Conservation (phyloP, 2,888 invertebrate species). For the Galerucella nymphaeae region DNA sequence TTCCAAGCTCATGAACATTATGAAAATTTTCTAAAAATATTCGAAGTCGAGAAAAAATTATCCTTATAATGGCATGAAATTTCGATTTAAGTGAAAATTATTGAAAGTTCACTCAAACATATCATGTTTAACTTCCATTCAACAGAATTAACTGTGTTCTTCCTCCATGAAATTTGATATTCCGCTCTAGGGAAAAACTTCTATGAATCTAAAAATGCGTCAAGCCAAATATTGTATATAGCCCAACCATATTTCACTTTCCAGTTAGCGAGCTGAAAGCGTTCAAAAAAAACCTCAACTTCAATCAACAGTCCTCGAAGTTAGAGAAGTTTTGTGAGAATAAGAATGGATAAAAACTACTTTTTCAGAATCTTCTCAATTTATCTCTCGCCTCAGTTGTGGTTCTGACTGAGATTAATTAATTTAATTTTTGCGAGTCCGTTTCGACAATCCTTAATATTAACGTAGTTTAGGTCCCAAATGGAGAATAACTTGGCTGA, state of each 20-base stretch:
- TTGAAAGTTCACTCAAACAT: not conserved
- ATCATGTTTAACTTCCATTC: not conserved
- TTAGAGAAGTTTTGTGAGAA: conserved; percentile 28
- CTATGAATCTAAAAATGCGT: conserved; percentile 17
- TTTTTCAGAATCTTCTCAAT: conserved; percentile 41
- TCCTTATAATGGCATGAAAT: too few species aligned
- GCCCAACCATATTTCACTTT: conserved; percentile 30
- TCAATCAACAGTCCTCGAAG: conserved; percentile 33
- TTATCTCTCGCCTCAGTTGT: conserved; percentile 51
- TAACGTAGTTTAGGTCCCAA: conserved; percentile 19
- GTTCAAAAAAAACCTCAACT: conserved; percentile 32
- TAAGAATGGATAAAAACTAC: conserved; percentile 35
- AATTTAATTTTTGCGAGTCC: conserved; percentile 47
- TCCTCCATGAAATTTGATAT: not conserved
- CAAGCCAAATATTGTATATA: conserved; percentile 14
- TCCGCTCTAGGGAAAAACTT: not conserved
- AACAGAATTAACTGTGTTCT: not conserved
- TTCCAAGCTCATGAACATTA: too few species aligned
- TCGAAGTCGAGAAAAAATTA: too few species aligned
- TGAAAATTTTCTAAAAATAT: too few species aligned
- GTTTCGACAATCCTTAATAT: conserved; percentile 27
- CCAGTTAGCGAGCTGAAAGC: conserved; percentile 26
- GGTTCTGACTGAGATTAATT: conserved; percentile 54
- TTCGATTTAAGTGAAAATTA: too few species aligned
- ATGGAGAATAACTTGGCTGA: conserved; percentile 13